phyloP scores from a whole-genome alignment of 2,888 invertebrate genomes.

The Troides oblongomaculatus region DNA sequence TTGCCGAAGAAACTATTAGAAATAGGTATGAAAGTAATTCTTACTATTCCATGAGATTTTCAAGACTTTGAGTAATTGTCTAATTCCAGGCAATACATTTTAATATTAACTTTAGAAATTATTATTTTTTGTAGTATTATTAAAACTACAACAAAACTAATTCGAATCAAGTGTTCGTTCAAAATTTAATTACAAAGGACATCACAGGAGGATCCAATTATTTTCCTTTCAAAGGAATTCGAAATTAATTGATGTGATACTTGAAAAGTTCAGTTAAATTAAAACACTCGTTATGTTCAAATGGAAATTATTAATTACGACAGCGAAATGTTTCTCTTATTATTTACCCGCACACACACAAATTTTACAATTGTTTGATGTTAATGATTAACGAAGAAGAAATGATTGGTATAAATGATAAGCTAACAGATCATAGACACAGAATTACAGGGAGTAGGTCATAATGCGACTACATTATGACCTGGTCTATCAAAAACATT shows the following conservation, averaged over 20 bases:
- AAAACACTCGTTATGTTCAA: constrained; percentile 1
- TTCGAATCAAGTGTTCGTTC: neutral
- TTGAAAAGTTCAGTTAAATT: constrained; percentile 14
- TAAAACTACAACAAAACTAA: neutral
- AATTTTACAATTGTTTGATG: no score
- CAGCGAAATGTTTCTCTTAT: neutral
- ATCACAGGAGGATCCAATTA: constrained; percentile 14
- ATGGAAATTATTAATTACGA: constrained; percentile 17
- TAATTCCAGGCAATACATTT: no score
- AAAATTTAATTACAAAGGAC: constrained; percentile 20
- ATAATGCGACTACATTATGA: no score
- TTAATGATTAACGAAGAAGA: no score
- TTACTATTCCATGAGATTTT: no score
- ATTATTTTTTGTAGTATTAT: neutral
- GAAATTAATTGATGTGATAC: constrained; percentile 21
- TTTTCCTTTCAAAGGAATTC: constrained; percentile 23
- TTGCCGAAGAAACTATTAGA: no score
- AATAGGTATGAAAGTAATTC: no score
- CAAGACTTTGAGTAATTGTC: no score
- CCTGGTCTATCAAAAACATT: no score
- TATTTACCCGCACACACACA: neutral
- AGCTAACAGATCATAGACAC: no score
- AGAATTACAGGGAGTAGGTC: no score
- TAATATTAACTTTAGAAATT: neutral
- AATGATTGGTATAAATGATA: no score